Evolutionary conservation across 1,140 invertebrate genomes (phyloP).

Genomic region (Panulirus ornatus): DNA sequence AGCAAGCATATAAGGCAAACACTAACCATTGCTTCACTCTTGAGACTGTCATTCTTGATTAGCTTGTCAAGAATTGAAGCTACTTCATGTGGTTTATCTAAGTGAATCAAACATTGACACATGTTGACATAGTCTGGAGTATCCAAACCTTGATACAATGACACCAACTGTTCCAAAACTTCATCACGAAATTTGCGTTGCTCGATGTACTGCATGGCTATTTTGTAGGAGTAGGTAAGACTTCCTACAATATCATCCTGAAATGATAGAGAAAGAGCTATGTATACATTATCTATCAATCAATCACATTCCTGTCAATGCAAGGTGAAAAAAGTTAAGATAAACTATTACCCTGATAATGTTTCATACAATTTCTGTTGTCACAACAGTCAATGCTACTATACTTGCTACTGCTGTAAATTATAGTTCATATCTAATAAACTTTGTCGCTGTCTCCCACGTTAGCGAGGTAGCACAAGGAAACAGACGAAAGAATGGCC

Average conservation of each 20-base stretch:
- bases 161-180: conserved; percentile 92
- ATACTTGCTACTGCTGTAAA: too few relatives aligned
- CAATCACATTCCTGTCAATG: neutral
- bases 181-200: conserved; percentile 94
- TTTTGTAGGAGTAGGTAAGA: conserved; percentile 96
- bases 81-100: conserved; percentile 94
- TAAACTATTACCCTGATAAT: too few relatives aligned
- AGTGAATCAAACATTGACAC: conserved; percentile 96
- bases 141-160: conserved; percentile 86
- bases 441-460: too few relatives aligned
- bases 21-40: conserved; percentile 73
- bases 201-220: conserved; percentile 96
- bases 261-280: too few relatives aligned
- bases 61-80: conserved; percentile 94
- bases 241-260: conserved; percentile 92
- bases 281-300: too few relatives aligned
- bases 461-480: too few relatives aligned
- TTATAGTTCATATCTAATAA: too few relatives aligned
- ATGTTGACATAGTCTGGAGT: conserved; percentile 80
- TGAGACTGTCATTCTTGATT: conserved; percentile 80
- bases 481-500: too few relatives aligned
- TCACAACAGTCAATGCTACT: too few relatives aligned
- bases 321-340: too few relatives aligned
- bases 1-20: too few relatives aligned
- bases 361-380: too few relatives aligned